phyloP scores from a whole-genome alignment of 2,797 vertebrate species.

The Gallinago stenura region DNA sequence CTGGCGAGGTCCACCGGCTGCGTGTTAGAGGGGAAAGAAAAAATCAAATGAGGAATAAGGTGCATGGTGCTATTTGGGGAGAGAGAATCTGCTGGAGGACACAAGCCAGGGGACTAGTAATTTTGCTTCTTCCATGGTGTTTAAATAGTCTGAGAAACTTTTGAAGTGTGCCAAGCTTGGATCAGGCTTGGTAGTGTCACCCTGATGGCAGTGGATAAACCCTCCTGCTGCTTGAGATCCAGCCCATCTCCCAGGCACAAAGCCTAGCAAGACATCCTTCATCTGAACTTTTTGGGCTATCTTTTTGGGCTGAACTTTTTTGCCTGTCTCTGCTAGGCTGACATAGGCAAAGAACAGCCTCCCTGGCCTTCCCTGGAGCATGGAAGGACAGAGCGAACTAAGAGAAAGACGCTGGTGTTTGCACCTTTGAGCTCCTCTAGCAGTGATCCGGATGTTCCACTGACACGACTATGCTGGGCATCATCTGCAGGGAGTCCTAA shows the following conservation, averaged over 20 bases:
- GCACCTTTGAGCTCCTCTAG: background rate
- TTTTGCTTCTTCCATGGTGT: background rate
- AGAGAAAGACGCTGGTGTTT: background rate
- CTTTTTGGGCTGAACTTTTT: no score
- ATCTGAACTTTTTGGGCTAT: background rate
- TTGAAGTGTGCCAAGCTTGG: background rate
- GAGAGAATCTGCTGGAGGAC: background rate
- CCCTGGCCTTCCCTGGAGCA: background rate
- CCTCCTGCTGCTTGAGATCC: rapidly evolving
- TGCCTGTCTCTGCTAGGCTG: background rate
- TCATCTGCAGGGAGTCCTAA: background rate
- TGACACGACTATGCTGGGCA: background rate
- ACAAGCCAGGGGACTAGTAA: background rate
- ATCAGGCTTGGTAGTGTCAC: background rate
- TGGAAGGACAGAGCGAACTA: background rate
- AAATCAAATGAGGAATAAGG: background rate
- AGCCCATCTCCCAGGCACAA: background rate
- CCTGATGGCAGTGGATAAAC: background rate
- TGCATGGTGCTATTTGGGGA: background rate
- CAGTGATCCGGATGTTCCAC: rapidly evolving
- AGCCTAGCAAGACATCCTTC: background rate
- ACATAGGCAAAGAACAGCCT: background rate
- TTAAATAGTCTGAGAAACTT: background rate
- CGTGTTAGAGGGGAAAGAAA: background rate
- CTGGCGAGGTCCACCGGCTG: background rate